A percentile compares a stretch with the other conserved stretches of the same genome.
Conservation (phyloP, 2,888 invertebrate genomes). For the Ariolimax columbianus region DNA sequence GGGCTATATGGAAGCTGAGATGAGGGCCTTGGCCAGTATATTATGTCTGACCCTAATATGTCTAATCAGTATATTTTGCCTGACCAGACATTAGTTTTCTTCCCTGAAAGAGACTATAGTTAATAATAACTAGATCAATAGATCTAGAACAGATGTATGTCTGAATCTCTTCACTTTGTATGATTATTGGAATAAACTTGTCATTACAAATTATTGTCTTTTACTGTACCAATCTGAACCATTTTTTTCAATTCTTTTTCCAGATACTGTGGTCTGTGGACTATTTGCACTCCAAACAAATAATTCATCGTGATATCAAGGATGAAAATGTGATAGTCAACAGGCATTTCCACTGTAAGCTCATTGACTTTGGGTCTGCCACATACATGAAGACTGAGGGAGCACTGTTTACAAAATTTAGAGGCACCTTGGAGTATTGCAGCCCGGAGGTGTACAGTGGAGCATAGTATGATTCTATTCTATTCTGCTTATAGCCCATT, state of each 20-base stretch:
- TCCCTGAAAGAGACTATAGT: too few relatives aligned
- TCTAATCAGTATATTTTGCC: too few relatives aligned
- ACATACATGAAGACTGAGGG: conserved; percentile 82
- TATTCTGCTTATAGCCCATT: too few relatives aligned
- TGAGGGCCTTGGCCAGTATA: too few relatives aligned
- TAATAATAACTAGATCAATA: too few relatives aligned
- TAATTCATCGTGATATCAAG: conserved; percentile 87
- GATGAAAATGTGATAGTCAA: conserved; percentile 88
- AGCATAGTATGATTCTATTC: conserved; percentile 81
- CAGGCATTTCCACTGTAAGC: conserved; percentile 85
- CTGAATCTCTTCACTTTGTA: too few relatives aligned
- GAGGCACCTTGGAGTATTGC: conserved; percentile 88
- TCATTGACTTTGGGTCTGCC: conserved; percentile 89
- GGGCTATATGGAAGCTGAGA: too few relatives aligned
- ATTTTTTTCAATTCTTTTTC: neutral
- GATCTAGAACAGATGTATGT: too few relatives aligned
- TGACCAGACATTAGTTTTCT: too few relatives aligned
- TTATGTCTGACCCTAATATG: too few relatives aligned
- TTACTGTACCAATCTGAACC: neutral
- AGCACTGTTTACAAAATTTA: conserved; percentile 86
- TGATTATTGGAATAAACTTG: too few relatives aligned
- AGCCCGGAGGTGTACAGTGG: conserved; percentile 87
- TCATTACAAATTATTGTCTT: too few relatives aligned
- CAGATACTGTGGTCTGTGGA: conserved; percentile 84
- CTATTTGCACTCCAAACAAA: conserved; percentile 84